Evolutionary conservation across 2,888 invertebrate genomes (phyloP).

Genomic region (Halictus ligatus): DNA sequence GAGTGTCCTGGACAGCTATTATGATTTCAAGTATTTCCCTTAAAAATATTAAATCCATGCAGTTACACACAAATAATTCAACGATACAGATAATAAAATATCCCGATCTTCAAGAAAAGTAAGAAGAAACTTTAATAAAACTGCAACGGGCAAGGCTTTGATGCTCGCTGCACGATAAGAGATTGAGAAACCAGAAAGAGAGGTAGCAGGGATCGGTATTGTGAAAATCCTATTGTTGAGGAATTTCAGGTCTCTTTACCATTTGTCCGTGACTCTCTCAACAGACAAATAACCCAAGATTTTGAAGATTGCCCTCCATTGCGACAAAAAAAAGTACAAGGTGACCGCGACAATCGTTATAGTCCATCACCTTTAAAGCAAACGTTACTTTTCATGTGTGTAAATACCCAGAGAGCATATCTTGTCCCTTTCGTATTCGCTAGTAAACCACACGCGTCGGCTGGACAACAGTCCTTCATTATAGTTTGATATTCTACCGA

Average conservation of each 20-base stretch:
- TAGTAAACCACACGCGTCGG: slow-evolving; percentile 50
- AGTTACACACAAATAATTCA: not conserved
- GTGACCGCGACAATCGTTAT: slow-evolving; percentile 14
- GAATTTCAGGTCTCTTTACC: slow-evolving; percentile 9
- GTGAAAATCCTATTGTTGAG: slow-evolving; percentile 30
- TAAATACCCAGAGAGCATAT: slow-evolving; percentile 60
- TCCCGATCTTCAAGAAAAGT: not conserved
- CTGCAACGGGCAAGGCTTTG: not conserved
- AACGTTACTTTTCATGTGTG: slow-evolving; percentile 63
- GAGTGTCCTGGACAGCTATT: not conserved
- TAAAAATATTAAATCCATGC: not conserved
- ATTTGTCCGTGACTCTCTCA: not conserved
- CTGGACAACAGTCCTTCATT: slow-evolving; percentile 25
- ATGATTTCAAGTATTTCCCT: not conserved
- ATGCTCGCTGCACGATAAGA: not conserved
- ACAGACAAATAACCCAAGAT: not conserved
- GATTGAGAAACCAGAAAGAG: not conserved
- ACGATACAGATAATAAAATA: not conserved
- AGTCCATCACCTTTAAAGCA: slow-evolving; percentile 66
- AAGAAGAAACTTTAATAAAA: slow-evolving; percentile 1
- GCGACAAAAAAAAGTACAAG: slow-evolving; percentile 2
- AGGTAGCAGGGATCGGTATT: not conserved
- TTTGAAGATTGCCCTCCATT: slow-evolving; percentile 5
- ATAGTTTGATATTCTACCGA: slow-evolving; percentile 26
- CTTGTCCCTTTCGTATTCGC: slow-evolving; percentile 53